phyloP scores from a whole-genome alignment of 1,140 invertebrate species.

The Trichomalopsis sarcophagae region DNA sequence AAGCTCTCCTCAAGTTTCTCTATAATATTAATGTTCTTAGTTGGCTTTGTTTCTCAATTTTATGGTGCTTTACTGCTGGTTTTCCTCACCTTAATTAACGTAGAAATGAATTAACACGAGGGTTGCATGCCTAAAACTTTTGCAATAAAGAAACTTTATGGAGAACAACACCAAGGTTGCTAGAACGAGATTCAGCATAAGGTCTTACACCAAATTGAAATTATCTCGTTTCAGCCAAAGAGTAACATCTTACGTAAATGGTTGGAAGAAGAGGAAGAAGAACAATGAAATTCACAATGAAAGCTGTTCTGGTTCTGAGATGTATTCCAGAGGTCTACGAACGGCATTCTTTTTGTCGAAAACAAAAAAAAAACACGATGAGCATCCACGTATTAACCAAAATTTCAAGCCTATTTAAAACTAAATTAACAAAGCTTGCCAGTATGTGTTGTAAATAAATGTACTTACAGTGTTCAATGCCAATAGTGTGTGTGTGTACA shows the following conservation, averaged over 20 bases:
- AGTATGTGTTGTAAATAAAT: conserved; percentile 75
- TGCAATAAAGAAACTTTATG: not conserved
- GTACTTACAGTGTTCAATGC: conserved; percentile 75
- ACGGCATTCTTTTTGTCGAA: not conserved
- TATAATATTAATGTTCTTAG: not conserved
- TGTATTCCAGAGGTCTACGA: not conserved
- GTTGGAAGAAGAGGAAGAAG: conserved; percentile 65
- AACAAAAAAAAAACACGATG: no score
- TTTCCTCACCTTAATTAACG: not conserved
- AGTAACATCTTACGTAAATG: conserved; percentile 68
- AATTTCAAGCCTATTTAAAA: conserved; percentile 53
- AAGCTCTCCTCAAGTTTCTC: conserved; percentile 26
- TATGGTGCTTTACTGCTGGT: not conserved
- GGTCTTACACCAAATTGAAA: conserved; percentile 12
- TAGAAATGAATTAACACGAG: not conserved
- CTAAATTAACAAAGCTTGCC: conserved; percentile 66
- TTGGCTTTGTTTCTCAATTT: not conserved
- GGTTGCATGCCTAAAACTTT: not conserved
- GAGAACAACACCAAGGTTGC: not conserved
- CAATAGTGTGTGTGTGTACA: conserved; percentile 73
- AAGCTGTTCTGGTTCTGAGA: conserved; percentile 30
- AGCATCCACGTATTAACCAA: conserved; percentile 11
- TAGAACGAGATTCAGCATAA: not conserved
- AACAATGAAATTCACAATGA: conserved; percentile 29
- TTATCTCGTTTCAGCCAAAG: conserved; percentile 66